Percentiles rank a stretch among this genome's conserved stretches.
phyloP scores from a whole-genome alignment of 2,888 invertebrate species.

The Rugalucina vietnamica region DNA sequence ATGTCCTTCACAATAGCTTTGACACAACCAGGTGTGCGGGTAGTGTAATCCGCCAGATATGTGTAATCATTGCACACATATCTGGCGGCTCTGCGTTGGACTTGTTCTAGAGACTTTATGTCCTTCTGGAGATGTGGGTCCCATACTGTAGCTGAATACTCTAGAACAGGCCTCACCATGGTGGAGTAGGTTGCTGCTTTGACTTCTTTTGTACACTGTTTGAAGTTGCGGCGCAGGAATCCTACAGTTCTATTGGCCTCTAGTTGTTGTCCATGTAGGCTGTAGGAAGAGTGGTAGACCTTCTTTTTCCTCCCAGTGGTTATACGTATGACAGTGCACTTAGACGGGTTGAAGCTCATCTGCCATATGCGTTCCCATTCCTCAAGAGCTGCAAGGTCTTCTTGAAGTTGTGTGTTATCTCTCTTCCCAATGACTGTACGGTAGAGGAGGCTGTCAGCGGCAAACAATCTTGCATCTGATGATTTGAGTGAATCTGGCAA shows the following conservation, averaged over 20 bases:
- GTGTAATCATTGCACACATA: not conserved
- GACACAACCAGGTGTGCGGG: not conserved
- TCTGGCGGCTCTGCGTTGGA: not conserved
- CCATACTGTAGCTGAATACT: constrained; percentile 21
- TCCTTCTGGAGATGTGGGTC: not conserved
- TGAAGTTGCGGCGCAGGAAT: constrained; percentile 26
- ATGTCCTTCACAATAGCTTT: not conserved
- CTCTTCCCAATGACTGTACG: not conserved
- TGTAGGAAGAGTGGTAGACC: not conserved
- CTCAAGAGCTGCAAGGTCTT: not conserved
- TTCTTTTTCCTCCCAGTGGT: not conserved
- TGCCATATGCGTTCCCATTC: not conserved
- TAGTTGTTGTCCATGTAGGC: not conserved
- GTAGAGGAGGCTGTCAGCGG: not conserved
- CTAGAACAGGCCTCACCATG: constrained; percentile 2
- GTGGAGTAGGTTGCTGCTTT: constrained; percentile 14
- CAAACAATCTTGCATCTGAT: not conserved
- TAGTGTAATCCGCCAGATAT: too few species aligned
- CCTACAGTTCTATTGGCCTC: constrained; percentile 19
- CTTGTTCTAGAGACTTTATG: not conserved
- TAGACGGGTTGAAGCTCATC: not conserved
- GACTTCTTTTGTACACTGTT: not conserved
- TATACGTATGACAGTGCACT: not conserved
- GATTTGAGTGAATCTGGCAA: constrained; percentile 8
- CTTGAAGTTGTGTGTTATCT: not conserved